Evolutionary conservation across 2,797 vertebrate genomes (phyloP).

Genomic region (Coilia nasus): DNA sequence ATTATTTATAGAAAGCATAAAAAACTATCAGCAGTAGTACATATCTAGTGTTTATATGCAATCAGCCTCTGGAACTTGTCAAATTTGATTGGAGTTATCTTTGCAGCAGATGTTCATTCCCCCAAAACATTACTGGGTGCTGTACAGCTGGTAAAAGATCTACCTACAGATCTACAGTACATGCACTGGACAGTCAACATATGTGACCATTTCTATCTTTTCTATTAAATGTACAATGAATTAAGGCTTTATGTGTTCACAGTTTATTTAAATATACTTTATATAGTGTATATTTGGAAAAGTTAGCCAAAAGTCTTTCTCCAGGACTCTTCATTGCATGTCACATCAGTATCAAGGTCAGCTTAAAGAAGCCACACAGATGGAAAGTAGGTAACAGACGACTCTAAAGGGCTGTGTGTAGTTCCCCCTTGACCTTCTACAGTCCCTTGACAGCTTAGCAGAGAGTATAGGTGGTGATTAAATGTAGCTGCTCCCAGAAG

Average conservation of each 20-base stretch:
- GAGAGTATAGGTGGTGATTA: background rate
- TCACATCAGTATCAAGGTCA: background rate
- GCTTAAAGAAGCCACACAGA: background rate
- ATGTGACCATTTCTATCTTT: no score
- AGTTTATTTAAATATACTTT: no score
- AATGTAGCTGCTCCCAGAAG: background rate
- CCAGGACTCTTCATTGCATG: background rate
- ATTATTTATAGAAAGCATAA: background rate
- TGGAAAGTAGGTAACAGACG: background rate
- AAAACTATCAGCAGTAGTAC: background rate
- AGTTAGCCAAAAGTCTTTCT: background rate
- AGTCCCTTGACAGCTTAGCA: background rate
- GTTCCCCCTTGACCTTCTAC: background rate
- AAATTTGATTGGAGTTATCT: no score
- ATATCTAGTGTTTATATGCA: background rate
- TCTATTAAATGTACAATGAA: no score
- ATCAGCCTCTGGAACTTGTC: no score
- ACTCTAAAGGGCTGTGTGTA: background rate
- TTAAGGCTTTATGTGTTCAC: no score
- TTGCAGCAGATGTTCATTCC: no score
- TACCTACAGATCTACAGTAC: no score
- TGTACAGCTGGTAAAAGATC: no score
- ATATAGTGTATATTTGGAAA: background rate
- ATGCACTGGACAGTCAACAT: no score
- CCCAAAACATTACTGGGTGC: no score